Evolutionary conservation across 2,888 invertebrate species (phyloP), one percentile per base, ranked within the genome.

Genomic region (Adelognathus sp.): DNA sequence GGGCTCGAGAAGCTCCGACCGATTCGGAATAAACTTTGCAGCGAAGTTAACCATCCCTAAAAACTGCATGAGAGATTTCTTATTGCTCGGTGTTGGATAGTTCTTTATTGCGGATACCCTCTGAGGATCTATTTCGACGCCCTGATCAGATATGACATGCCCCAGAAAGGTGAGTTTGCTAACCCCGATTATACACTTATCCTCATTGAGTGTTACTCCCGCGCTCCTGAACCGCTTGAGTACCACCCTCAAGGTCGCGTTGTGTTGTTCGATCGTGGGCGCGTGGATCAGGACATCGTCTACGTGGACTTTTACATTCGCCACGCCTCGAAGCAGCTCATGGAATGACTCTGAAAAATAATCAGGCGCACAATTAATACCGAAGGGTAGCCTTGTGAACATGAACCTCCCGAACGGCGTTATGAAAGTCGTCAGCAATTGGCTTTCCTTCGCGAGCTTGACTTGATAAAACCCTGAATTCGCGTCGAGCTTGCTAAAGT

Each of bases 141-240:
- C 84, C 33, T 67, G 41, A 6, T 74, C 76, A 6, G 83, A 83
- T 18, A 88, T 75, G 4, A 74, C 64, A 69, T 87, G 81, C 4
- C 88, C 88, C 39, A 88, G 36, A 69, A 86, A 85, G n/a, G 80
- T 79, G 4, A 88, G 44, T 66, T 80, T 44, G 9, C 46, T 52
- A 1, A 80, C 74, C 0, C 79, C 80, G 60, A 88, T 86, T 7
- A 72, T 24, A 78, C 88, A 89, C 79, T 90, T 89, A 1, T 82
- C 58, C 66, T 77, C 60, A 67, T 87, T 87, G 3, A 86, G 18
- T 0, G 84, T 86, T 24, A 86, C 71, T 2, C 86, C 85, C 16
- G 76, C 76, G 66, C 82, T 50, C 24, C 78, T 16, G n/a, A 86
- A 24, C 64, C 74, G 73, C 39, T 60, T 18, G 31, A 88, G 74